Evolutionary conservation across 2,888 invertebrate genomes (phyloP).

Genomic region (Caenorhabditis wallacei): DNA sequence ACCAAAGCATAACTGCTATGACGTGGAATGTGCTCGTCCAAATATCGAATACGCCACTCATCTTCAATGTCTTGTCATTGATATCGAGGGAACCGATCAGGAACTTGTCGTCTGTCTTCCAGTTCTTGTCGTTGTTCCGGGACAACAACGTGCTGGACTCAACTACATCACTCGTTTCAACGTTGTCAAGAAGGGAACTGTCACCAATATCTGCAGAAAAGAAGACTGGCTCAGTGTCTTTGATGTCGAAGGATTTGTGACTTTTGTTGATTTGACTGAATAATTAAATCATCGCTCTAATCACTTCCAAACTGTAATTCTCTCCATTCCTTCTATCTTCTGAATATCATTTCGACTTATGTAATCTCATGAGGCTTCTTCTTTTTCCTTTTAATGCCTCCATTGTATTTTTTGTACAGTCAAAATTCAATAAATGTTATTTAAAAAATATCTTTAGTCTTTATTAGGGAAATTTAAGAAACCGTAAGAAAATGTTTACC

Average conservation of each 20-base stretch:
- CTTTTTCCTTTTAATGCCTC: not conserved
- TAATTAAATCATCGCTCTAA: not conserved
- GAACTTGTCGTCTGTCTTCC: constrained; percentile 18
- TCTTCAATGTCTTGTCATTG: constrained; percentile 26
- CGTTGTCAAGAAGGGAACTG: not conserved
- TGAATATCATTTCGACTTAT: not conserved
- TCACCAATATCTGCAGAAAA: not conserved
- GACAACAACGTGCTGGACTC: not conserved
- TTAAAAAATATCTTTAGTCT: too few relatives aligned
- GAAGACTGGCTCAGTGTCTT: constrained; percentile 16
- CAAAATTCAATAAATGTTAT: not conserved
- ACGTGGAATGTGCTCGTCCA: constrained; percentile 5
- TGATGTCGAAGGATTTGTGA: constrained; percentile 7
- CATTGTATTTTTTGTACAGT: not conserved
- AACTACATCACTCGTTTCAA: constrained; percentile 11
- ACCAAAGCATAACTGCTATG: constrained; percentile 22
- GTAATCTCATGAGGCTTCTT: not conserved
- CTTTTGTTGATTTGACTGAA: constrained; percentile 6
- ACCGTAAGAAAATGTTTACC: too few relatives aligned
- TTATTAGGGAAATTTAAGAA: too few relatives aligned
- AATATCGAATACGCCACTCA: constrained; percentile 13
- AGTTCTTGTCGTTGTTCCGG: constrained; percentile 1
- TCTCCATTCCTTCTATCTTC: not conserved
- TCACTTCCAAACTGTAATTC: not conserved
- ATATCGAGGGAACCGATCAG: not conserved